phyloP scores from a whole-genome alignment of 2,113 vertebrate species.

The Corythoichthys intestinalis region DNA sequence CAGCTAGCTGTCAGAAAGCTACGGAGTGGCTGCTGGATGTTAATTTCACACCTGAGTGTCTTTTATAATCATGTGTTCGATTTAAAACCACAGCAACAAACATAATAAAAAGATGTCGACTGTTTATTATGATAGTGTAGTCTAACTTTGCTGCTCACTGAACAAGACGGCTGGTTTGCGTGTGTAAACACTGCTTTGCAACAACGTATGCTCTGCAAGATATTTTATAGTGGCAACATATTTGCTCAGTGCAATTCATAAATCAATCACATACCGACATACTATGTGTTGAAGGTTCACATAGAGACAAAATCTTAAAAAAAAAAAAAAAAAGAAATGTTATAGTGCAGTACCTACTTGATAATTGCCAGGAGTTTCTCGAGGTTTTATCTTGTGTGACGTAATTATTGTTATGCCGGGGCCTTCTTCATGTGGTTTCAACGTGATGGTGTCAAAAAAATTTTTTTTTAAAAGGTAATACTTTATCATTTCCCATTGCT shows the following conservation, averaged over 20 bases:
- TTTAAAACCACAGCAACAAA: neutral
- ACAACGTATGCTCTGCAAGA: neutral
- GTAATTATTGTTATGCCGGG: neutral
- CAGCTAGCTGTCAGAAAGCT: slow-evolving; percentile 52
- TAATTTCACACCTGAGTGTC: neutral
- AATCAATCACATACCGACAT: neutral
- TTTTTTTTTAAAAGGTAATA: neutral
- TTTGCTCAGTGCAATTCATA: neutral
- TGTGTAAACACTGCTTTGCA: slow-evolving; percentile 46
- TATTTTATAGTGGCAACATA: neutral
- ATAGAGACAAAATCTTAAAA: neutral
- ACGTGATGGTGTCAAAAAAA: neutral
- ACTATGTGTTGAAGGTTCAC: neutral
- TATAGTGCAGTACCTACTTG: neutral
- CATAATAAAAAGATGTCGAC: neutral
- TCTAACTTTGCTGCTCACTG: slow-evolving; percentile 25
- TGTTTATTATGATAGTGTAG: neutral
- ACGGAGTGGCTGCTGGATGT: slow-evolving; percentile 2
- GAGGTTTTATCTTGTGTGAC: neutral
- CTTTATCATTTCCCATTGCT: neutral
- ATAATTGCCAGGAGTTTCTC: neutral
- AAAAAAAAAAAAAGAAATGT: neutral
- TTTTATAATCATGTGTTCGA: neutral
- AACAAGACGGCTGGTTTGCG: slow-evolving; percentile 20
- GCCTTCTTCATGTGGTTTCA: neutral